phyloP scores from a whole-genome alignment of 2,797 vertebrate species.

The Balearica regulorum region DNA sequence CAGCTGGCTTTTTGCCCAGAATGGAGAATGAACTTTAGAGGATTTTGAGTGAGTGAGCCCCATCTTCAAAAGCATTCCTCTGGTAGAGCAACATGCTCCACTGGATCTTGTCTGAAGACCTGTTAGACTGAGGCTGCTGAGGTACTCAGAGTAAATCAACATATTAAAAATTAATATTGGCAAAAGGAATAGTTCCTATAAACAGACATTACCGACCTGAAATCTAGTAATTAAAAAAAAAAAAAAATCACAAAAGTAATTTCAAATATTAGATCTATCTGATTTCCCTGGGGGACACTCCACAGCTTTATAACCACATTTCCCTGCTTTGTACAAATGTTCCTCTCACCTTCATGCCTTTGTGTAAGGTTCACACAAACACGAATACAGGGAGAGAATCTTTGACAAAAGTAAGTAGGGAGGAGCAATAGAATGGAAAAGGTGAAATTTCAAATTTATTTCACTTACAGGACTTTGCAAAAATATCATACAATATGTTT shows the following conservation, averaged over 20 bases:
- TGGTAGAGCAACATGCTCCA: background rate
- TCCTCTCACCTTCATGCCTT: background rate
- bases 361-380: background rate
- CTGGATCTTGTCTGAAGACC: background rate
- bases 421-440: background rate
- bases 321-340: background rate
- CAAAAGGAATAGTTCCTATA: background rate
- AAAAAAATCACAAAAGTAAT: background rate
- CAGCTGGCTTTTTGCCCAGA: conserved; percentile 51
- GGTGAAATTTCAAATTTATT: background rate
- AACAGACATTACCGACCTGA: background rate
- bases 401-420: background rate
- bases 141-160: background rate
- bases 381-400: background rate
- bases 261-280: background rate
- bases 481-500: background rate
- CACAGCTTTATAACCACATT: background rate
- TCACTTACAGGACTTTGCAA: background rate
- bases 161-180: background rate
- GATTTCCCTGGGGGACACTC: background rate
- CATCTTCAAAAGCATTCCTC: conserved; percentile 58
- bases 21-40: conserved; percentile 38
- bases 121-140: background rate
- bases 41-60: background rate
- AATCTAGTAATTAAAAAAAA: background rate